phyloP scores from a whole-genome alignment of 2,113 vertebrate species.

The Elephas maximus region DNA sequence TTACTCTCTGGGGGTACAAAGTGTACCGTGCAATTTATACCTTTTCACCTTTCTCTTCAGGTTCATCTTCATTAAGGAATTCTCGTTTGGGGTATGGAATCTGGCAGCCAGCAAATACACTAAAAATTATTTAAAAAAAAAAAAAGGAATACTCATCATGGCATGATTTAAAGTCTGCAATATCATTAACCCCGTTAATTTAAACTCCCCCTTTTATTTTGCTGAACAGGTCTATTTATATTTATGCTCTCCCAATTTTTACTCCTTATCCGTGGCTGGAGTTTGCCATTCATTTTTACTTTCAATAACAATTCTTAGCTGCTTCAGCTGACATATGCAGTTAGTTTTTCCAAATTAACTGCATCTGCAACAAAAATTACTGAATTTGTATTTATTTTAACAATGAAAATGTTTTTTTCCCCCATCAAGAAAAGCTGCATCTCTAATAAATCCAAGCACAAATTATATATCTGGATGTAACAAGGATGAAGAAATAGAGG shows the following conservation, averaged over 20 bases:
- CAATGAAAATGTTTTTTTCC: not conserved
- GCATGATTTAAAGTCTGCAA: conserved; percentile 26
- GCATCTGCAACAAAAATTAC: conserved; percentile 13
- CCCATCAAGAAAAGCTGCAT: not conserved
- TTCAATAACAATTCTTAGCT: not conserved
- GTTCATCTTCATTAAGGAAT: conserved; percentile 98
- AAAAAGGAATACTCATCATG: conserved; percentile 22
- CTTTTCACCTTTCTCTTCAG: conserved; percentile 99
- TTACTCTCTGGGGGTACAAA: not conserved
- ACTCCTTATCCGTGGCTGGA: conserved; percentile 30
- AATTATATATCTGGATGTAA: not conserved
- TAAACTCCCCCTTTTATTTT: conserved; percentile 19
- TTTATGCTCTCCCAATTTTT: not conserved
- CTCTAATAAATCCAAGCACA: not conserved
- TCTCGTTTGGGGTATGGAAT: conserved; percentile 99
- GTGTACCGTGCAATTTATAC: conserved; percentile 82
- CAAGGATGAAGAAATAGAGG: not conserved
- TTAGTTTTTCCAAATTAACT: not conserved
- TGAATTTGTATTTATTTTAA: conserved; percentile 14
- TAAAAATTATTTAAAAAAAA: conserved; percentile 83
- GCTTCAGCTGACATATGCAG: not conserved
- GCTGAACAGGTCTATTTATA: not conserved
- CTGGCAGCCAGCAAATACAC: conserved; percentile 99
- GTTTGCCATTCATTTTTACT: not conserved
- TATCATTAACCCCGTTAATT: conserved; percentile 37